Conservation (phyloP, 2,113 vertebrate species). For the Cochlearius cochlearius region DNA sequence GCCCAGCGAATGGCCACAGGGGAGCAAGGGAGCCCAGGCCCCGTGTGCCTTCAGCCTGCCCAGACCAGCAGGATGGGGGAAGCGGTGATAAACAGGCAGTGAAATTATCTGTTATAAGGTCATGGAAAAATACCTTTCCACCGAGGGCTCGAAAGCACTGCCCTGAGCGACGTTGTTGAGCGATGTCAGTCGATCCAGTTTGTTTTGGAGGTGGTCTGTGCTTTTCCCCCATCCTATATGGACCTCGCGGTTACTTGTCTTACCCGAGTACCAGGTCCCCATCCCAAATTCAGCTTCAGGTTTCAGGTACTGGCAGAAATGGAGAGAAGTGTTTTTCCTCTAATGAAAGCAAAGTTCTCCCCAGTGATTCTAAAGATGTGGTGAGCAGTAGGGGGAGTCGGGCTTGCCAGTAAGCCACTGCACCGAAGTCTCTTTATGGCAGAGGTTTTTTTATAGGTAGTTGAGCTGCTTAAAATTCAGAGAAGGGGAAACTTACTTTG, state of each 20-base stretch:
- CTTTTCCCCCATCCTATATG: not conserved
- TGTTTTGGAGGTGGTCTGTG: not conserved
- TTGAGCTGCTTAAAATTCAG: not conserved
- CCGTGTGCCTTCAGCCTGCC: not conserved
- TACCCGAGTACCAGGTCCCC: not conserved
- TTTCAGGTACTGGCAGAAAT: not conserved
- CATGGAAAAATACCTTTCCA: not conserved
- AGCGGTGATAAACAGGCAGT: not conserved
- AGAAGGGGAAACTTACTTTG: not conserved
- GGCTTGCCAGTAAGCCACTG: not conserved
- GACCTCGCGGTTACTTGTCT: not conserved
- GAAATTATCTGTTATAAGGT: not conserved
- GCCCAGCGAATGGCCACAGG: rapidly evolving
- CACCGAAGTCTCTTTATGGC: not conserved
- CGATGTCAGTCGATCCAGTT: rapidly evolving
- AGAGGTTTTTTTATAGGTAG: not conserved
- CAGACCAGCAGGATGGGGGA: rapidly evolving
- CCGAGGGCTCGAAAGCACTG: not conserved
- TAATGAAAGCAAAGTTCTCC: not conserved
- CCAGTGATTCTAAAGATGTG: not conserved
- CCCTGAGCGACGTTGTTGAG: not conserved
- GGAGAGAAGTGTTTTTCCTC: not conserved
- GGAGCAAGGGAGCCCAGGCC: not conserved
- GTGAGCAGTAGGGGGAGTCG: not conserved
- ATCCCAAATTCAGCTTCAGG: not conserved